Percentiles rank a stretch among this genome's conserved stretches.
Conservation (phyloP, 2,113 vertebrate species). For the Neolamprologus sp. region DNA sequence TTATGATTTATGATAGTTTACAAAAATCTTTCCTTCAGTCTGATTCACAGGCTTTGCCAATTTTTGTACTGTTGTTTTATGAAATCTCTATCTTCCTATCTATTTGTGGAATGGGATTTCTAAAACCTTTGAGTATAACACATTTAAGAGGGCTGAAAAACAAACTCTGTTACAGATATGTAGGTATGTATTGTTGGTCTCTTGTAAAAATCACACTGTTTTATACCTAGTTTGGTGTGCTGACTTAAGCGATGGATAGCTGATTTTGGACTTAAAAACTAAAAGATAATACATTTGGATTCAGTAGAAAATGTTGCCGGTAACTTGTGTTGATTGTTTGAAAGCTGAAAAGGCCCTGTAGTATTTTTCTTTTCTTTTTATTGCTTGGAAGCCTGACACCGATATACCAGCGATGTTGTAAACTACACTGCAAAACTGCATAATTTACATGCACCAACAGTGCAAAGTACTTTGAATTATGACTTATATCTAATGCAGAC, state of each 20-base stretch:
- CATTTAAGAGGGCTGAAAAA: neutral
- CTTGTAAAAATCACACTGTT: neutral
- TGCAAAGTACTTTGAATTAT: neutral
- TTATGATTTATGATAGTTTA: neutral
- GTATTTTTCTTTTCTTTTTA: neutral
- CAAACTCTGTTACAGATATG: neutral
- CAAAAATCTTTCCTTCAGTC: neutral
- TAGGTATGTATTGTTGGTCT: neutral
- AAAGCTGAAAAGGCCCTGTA: neutral
- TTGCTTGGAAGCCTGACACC: neutral
- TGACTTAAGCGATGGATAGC: neutral
- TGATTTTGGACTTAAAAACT: neutral
- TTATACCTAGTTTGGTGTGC: neutral
- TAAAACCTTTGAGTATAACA: neutral
- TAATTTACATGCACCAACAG: neutral
- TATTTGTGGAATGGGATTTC: neutral
- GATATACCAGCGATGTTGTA: neutral
- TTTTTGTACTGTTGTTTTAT: neutral
- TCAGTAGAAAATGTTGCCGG: neutral
- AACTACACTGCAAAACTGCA: neutral
- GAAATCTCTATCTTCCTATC: neutral
- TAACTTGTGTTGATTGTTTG: neutral
- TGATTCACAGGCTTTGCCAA: neutral
- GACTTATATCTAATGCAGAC: neutral
- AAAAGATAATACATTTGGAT: neutral